These are phyloP conservation scores for Leucozona laternaria DNA, from an alignment of 2,888 invertebrate genomes.

Conservation along the genomic window DNA sequence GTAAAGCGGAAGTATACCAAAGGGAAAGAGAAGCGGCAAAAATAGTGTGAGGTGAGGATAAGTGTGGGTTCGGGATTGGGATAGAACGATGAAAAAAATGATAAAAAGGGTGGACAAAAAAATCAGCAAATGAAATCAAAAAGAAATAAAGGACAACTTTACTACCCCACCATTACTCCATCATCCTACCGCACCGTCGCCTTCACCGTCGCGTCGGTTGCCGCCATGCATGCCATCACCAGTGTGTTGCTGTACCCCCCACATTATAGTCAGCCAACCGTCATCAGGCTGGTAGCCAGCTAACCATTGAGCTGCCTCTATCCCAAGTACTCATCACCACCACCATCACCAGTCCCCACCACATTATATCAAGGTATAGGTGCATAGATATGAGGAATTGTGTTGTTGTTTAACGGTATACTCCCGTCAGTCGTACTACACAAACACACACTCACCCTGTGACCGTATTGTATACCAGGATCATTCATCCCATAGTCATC, in stretches of 20 bases:
- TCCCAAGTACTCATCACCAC: slow-evolving; percentile 55
- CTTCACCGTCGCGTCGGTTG: background rate
- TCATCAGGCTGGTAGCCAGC: slow-evolving; percentile 72
- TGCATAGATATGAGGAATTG: slow-evolving; percentile 33
- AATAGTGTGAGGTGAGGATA: slow-evolving; percentile 38
- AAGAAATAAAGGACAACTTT: slow-evolving; percentile 73
- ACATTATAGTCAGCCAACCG: slow-evolving; percentile 75
- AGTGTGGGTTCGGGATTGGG: background rate
- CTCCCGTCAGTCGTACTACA: slow-evolving; percentile 19
- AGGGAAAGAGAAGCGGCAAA: slow-evolving; percentile 37
- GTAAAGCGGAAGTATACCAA: slow-evolving; percentile 68
- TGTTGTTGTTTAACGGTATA: slow-evolving; percentile 48
- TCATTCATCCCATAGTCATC: slow-evolving; percentile 72
- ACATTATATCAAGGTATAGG: slow-evolving; percentile 13
- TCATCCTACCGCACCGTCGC: background rate
- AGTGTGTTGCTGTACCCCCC: slow-evolving; percentile 51
- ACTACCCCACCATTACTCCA: slow-evolving; percentile 50
- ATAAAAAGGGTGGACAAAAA: slow-evolving; percentile 66
- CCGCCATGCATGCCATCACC: background rate
- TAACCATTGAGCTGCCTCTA: slow-evolving; percentile 60
- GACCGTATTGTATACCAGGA: slow-evolving; percentile 68
- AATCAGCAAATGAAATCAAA: slow-evolving; percentile 73
- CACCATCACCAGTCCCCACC: slow-evolving; percentile 52
- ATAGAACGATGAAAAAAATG: slow-evolving; percentile 28
- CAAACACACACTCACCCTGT: slow-evolving; percentile 45